A percentile compares a stretch with the other conserved stretches of the same genome.
phyloP scores from a whole-genome alignment of 2,888 invertebrate species.

The Allolobophora icterica region DNA sequence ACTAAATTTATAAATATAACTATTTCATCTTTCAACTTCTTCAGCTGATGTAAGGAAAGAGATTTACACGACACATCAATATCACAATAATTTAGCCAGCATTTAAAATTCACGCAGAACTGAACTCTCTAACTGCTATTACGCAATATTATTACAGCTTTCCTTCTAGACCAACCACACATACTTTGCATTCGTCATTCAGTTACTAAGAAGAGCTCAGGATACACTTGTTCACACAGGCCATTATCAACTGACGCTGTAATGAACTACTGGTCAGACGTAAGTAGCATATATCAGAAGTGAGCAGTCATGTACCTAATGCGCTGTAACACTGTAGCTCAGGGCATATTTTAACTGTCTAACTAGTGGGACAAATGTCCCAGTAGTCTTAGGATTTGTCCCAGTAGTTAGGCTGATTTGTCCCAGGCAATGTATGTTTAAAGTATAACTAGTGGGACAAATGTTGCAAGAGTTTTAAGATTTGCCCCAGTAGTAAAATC shows the following conservation, averaged over 20 bases:
- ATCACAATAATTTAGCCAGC: constrained; percentile 5
- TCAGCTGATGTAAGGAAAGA: constrained; percentile 5
- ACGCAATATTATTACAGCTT: background rate
- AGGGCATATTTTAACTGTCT: too few relatives aligned
- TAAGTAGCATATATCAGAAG: background rate
- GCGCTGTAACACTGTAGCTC: background rate
- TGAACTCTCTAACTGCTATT: background rate
- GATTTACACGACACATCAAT: background rate
- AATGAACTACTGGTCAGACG: background rate
- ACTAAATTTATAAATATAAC: background rate
- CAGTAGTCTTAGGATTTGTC: too few relatives aligned
- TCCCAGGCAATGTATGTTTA: too few relatives aligned
- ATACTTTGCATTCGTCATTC: background rate
- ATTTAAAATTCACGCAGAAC: background rate
- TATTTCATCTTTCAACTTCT: background rate
- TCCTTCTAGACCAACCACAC: background rate
- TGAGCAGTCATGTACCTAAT: background rate
- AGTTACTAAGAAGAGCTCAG: background rate
- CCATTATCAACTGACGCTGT: background rate
- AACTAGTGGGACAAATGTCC: too few relatives aligned
- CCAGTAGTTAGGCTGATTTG: too few relatives aligned
- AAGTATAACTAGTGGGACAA: too few relatives aligned
- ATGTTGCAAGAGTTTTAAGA: too few relatives aligned
- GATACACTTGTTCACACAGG: background rate
- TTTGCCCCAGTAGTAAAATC: too few relatives aligned